A percentile compares a stretch with the other conserved stretches of the same genome.
phyloP scores from a whole-genome alignment of 1,140 invertebrate genomes.

The Ips typographus region DNA sequence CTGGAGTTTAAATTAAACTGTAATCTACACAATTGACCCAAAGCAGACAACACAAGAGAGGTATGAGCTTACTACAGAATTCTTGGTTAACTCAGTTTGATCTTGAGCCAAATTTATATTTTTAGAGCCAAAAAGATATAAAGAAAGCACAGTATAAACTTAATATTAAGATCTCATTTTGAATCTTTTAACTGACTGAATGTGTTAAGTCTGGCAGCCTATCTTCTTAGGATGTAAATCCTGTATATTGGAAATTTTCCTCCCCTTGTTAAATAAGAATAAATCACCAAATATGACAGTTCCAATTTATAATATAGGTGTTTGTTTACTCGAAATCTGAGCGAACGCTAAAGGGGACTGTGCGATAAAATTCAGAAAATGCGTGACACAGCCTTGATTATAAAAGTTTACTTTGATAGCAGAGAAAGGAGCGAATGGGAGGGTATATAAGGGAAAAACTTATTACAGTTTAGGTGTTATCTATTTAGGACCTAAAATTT shows the following conservation, averaged over 20 bases:
- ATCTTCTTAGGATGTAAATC: too few relatives aligned
- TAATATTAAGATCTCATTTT: too few relatives aligned
- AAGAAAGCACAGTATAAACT: too few relatives aligned
- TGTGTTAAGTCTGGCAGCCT: too few relatives aligned
- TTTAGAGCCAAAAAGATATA: too few relatives aligned
- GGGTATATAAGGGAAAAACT: background rate
- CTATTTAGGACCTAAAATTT: background rate
- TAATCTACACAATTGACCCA: too few relatives aligned
- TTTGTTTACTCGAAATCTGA: background rate
- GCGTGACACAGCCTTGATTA: background rate
- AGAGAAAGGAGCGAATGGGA: background rate
- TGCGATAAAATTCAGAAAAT: background rate
- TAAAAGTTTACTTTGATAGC: conserved; percentile 2
- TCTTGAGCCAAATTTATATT: too few relatives aligned
- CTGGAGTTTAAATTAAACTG: too few relatives aligned
- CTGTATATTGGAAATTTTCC: background rate
- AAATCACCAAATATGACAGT: conserved; percentile 3
- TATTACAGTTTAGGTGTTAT: background rate
- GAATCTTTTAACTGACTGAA: too few relatives aligned
- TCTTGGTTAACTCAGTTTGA: too few relatives aligned
- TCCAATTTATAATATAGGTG: conserved; percentile 1
- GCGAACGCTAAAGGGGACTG: background rate
- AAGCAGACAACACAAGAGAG: too few relatives aligned
- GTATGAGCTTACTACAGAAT: too few relatives aligned
- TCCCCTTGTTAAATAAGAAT: conserved; percentile 3